Conservation (phyloP, 2,888 invertebrate genomes). For the Periphyllus acericola region DNA sequence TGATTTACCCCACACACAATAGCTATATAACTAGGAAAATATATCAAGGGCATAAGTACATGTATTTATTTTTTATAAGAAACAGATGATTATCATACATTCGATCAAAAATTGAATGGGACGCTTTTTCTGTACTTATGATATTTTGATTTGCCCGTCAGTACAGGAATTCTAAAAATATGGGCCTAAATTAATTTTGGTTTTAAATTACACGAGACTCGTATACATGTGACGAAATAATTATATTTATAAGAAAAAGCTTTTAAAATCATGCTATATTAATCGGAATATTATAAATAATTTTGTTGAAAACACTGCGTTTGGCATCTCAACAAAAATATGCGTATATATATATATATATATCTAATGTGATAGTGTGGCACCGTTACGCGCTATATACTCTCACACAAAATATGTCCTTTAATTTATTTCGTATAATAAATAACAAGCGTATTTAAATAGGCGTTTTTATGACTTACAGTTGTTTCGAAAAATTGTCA, state of each 20-base stretch:
- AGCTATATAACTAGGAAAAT: too few relatives aligned
- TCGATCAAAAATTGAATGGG: too few relatives aligned
- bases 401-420: constrained; percentile 17
- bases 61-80: too few relatives aligned
- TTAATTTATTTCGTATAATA: constrained; percentile 43
- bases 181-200: background rate
- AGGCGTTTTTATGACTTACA: constrained; percentile 21
- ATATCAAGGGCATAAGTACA: too few relatives aligned
- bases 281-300: background rate
- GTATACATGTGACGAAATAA: background rate
- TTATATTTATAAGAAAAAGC: background rate
- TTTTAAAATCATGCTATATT: background rate
- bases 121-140: too few relatives aligned
- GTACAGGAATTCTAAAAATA: too few relatives aligned
- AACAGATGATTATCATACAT: too few relatives aligned
- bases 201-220: background rate
- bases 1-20: too few relatives aligned
- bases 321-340: constrained; percentile 44
- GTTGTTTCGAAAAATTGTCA: background rate
- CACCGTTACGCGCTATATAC: background rate
- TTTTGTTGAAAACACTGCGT: background rate
- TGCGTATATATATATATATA: background rate
- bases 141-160: too few relatives aligned
- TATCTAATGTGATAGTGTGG: background rate
- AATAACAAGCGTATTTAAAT: constrained; percentile 41